Percentiles rank a stretch among this genome's conserved stretches.
Conservation (phyloP, 1,140 invertebrate genomes). For the Platyscapa corneri region DNA sequence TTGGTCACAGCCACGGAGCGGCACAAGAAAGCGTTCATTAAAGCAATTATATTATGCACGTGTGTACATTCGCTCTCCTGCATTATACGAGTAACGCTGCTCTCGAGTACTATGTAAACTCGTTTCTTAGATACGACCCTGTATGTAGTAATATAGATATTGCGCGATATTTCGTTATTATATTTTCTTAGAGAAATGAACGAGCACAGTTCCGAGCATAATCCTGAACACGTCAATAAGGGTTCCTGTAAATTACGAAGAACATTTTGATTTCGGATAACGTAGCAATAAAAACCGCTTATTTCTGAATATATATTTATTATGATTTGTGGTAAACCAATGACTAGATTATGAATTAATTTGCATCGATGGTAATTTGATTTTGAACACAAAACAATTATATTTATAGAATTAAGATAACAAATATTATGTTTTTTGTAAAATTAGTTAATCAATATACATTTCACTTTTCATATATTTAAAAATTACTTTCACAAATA, state of each 20-base stretch:
- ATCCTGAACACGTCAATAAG: background rate
- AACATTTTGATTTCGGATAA: background rate
- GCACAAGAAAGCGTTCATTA: constrained; percentile 42
- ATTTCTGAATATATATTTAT: too few relatives aligned
- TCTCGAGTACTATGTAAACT: constrained; percentile 11
- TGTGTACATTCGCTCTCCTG: background rate
- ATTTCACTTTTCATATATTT: background rate
- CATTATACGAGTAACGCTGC: background rate
- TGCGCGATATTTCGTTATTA: constrained; percentile 28
- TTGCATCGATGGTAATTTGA: too few relatives aligned
- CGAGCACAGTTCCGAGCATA: background rate
- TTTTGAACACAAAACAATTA: too few relatives aligned
- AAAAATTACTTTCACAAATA: background rate
- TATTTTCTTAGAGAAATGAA: constrained; percentile 5
- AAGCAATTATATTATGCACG: constrained; percentile 41
- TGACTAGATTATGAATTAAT: too few relatives aligned
- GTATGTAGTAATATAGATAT: constrained; percentile 38
- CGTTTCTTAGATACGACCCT: constrained; percentile 40
- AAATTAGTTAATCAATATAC: too few relatives aligned
- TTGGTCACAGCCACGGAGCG: background rate
- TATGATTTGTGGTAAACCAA: too few relatives aligned
- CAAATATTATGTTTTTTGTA: too few relatives aligned
- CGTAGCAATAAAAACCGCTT: background rate
- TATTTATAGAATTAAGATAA: too few relatives aligned
- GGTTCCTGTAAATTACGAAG: background rate